These are phyloP conservation scores for Terebella lapidaria DNA, from an alignment of 2,888 invertebrate genomes.

Conservation along the genomic window DNA sequence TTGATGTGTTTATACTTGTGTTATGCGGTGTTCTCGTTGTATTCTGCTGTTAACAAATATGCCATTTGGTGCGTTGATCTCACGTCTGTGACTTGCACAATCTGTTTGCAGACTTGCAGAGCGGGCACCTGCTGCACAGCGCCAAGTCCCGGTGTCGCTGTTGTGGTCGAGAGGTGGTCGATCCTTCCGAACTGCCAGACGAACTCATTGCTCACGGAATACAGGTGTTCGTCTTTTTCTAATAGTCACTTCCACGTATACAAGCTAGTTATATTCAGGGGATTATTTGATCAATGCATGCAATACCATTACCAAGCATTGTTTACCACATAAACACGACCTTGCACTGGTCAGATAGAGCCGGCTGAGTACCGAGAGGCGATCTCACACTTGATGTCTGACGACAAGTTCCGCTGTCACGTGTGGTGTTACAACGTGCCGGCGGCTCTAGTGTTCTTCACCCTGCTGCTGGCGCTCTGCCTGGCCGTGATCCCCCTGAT, in stretches of 20 bases:
- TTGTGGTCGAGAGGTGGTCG: constrained; percentile 21
- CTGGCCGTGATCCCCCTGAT: constrained; percentile 22
- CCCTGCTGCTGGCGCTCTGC: constrained; percentile 20
- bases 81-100: too few relatives aligned
- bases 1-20: too few relatives aligned
- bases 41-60: too few relatives aligned
- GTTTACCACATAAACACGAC: too few relatives aligned
- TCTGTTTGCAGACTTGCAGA: constrained; percentile 21
- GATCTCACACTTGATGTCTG: constrained; percentile 21
- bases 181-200: constrained; percentile 20
- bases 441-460: constrained; percentile 23
- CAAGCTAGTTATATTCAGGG: too few relatives aligned
- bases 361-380: constrained; percentile 20
- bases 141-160: constrained; percentile 21
- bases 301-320: background rate
- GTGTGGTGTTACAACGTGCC: constrained; percentile 29
- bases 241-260: too few relatives aligned
- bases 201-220: constrained; percentile 21
- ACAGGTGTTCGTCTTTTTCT: constrained; percentile 15
- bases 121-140: constrained; percentile 22
- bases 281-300: background rate
- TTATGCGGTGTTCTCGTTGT: too few relatives aligned
- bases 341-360: constrained; percentile 20
- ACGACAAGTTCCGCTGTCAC: constrained; percentile 24
- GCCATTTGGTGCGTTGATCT: too few relatives aligned